Base-by-base conservation (phyloP, 2,888 invertebrate species). In the Ypsolopha sequella region DNA sequence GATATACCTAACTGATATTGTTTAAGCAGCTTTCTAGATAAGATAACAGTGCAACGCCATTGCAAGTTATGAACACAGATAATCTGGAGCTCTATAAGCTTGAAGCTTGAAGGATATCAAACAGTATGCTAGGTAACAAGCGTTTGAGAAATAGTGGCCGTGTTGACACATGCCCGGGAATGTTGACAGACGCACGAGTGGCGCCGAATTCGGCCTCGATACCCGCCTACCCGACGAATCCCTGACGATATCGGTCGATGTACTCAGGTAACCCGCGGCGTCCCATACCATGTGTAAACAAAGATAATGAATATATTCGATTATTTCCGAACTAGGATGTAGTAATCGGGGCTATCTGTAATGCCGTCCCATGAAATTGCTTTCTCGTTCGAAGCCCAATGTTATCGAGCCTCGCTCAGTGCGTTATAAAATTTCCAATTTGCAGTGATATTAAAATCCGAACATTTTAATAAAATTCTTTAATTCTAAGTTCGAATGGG, bases 21-120 rank as follows among this genome's bases (percentile, higher is more conserved):
- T 70, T 60, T 55, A 56, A 65, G 71, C 68, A 68, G 67, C 67
- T 71, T 64, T 64, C 60, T 66, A 74, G 82, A 82, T 82, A 73
- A 82, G 81, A 84, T 81, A 80, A 24, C 24, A 24, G 65, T 65
- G 66, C 58, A 66, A 35, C 35, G 35, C 10, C 46, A 35, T 35
- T 35, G 34, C 46, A 43, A 43, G 24, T 35, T 11, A 33, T 46
- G 46, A 35, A 33, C 43, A 14, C 13, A 14, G 43, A 9, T 46
- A 46, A 35, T 35, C 46, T 34, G n/a, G 35, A 34, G 33, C 7
- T 36, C 46, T 34, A n/a, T n/a, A n/a, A n/a, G n/a, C n/a, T n/a
- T n/a, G n/a, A n/a, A n/a, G n/a, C n/a, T n/a, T 24, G 24, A 24
- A 24, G 24, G 24, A 24, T 35, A 7, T 35, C 46, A 46, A 10